Percentiles rank a stretch among this genome's conserved stretches.
phyloP scores from a whole-genome alignment of 2,113 vertebrate species.

The Theristicus caerulescens region DNA sequence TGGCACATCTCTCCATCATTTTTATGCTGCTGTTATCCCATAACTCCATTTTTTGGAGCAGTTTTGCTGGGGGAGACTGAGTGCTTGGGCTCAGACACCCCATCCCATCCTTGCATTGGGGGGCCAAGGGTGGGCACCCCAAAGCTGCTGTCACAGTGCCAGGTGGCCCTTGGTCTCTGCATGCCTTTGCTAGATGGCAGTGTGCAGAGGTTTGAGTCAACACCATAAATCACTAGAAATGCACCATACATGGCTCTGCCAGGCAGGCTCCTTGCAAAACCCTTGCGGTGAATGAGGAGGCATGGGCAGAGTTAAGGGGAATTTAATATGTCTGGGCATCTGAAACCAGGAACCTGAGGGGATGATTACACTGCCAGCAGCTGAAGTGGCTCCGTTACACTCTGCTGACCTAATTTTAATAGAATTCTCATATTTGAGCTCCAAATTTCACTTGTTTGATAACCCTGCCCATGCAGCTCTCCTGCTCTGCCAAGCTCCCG shows the following conservation, averaged over 20 bases:
- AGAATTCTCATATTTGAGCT: neutral
- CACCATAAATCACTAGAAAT: neutral
- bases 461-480: neutral
- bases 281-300: neutral
- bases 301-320: neutral
- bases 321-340: neutral
- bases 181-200: neutral
- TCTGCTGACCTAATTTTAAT: conserved; percentile 7
- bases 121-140: neutral
- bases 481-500: neutral
- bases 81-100: neutral
- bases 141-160: neutral
- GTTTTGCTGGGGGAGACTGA: neutral
- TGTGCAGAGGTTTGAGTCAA: rapidly evolving
- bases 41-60: neutral
- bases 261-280: neutral
- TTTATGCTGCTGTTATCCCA: neutral
- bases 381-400: neutral
- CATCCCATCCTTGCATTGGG: neutral
- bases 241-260: neutral
- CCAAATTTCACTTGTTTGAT: neutral
- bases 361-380: neutral
- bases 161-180: neutral
- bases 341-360: neutral
- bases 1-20: neutral